These are phyloP conservation scores for Melieria crassipennis DNA, from an alignment of 2,888 invertebrate species.

Conservation along the genomic window DNA sequence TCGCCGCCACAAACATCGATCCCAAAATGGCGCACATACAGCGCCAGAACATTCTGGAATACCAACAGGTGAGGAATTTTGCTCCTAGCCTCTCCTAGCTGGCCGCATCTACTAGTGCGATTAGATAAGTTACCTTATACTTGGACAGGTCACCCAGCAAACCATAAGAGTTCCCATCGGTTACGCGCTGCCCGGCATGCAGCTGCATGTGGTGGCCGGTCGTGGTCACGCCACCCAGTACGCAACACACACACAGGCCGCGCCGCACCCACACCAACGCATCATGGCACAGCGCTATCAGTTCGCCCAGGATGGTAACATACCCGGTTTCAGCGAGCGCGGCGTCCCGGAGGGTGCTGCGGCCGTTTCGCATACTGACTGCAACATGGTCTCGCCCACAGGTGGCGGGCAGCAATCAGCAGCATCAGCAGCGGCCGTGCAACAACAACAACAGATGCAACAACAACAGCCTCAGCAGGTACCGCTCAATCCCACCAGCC, in stretches of 20 bases:
- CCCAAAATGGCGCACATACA: constrained; percentile 62
- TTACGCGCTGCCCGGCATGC: constrained; percentile 67
- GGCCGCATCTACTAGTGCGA: neutral
- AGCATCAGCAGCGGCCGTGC: constrained; percentile 35
- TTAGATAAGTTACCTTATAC: constrained; percentile 13
- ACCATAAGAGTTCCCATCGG: constrained; percentile 67
- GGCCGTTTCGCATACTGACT: constrained; percentile 67
- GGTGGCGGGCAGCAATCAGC: constrained; percentile 42
- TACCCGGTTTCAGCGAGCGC: constrained; percentile 68
- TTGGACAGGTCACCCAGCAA: constrained; percentile 65
- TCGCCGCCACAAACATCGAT: constrained; percentile 60
- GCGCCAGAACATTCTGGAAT: constrained; percentile 65
- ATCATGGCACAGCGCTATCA: constrained; percentile 59
- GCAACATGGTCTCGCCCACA: constrained; percentile 59
- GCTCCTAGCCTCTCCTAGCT: neutral
- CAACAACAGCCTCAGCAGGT: constrained; percentile 66
- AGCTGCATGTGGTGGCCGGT: constrained; percentile 66
- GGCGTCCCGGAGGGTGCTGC: constrained; percentile 81
- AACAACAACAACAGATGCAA: constrained; percentile 57
- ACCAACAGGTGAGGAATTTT: constrained; percentile 61
- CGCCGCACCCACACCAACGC: constrained; percentile 52
- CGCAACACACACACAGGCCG: constrained; percentile 53
- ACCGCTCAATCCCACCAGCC: constrained; percentile 60
- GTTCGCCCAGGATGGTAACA: constrained; percentile 52
- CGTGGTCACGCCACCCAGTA: constrained; percentile 58